Evolutionary conservation across 1,140 invertebrate species (phyloP).

Genomic region (Diachasmimorpha longicaudata): DNA sequence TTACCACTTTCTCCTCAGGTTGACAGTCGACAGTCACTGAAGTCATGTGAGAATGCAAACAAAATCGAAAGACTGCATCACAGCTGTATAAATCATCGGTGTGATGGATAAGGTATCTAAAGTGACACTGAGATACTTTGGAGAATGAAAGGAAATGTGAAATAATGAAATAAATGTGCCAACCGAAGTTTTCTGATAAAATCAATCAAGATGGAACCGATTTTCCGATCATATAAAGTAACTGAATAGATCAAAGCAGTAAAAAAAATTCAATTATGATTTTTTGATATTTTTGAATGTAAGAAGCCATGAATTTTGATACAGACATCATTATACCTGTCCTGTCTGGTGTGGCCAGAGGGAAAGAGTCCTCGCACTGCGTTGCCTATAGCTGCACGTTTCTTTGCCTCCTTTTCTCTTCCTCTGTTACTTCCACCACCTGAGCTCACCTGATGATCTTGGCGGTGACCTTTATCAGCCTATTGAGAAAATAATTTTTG

Average conservation of each 20-base stretch:
- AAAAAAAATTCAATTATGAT: constrained; percentile 40
- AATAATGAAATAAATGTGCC: background rate
- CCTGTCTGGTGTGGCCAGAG: constrained; percentile 62
- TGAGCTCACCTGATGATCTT: constrained; percentile 55
- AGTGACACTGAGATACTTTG: background rate
- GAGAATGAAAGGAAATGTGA: background rate
- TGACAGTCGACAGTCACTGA: background rate
- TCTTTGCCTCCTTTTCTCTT: constrained; percentile 56
- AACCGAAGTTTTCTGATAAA: background rate
- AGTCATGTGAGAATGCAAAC: too few relatives aligned
- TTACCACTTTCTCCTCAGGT: background rate
- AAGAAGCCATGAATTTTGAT: constrained; percentile 62
- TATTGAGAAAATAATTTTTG: constrained; percentile 31
- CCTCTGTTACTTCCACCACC: constrained; percentile 47
- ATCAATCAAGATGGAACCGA: background rate
- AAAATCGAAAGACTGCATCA: background rate
- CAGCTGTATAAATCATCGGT: background rate
- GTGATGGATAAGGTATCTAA: background rate
- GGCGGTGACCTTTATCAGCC: constrained; percentile 49
- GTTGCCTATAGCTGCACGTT: constrained; percentile 63
- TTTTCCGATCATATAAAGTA: background rate
- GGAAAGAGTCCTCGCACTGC: constrained; percentile 60
- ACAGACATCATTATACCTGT: constrained; percentile 65
- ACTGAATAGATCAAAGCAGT: constrained; percentile 11
- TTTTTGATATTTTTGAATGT: constrained; percentile 50